Percentiles rank a stretch among this genome's conserved stretches.
These are phyloP conservation scores for Drosophila kanapiae DNA, from an alignment of 1,140 invertebrate genomes.

Conservation along the genomic window DNA sequence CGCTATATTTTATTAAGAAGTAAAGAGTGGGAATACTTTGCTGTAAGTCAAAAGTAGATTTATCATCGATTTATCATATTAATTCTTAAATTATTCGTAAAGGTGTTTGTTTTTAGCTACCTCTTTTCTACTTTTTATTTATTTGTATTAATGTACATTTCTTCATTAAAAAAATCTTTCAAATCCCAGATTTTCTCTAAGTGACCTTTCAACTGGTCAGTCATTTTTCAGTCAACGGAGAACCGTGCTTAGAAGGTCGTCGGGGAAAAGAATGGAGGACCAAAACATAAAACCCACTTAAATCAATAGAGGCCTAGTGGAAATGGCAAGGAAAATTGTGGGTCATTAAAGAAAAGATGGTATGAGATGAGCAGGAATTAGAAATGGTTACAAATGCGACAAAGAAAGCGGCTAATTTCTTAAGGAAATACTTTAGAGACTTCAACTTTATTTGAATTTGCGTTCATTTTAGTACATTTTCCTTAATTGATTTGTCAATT, in stretches of 20 bases:
- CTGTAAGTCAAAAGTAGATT: too few species aligned
- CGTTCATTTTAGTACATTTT: neutral
- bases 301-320: constrained; percentile 28
- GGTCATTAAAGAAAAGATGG: constrained; percentile 13
- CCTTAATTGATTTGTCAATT: constrained; percentile 3
- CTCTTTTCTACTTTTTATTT: too few species aligned
- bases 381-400: constrained; percentile 2
- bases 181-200: neutral
- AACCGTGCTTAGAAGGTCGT: constrained; percentile 27
- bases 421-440: neutral
- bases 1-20: too few species aligned
- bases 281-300: constrained; percentile 48
- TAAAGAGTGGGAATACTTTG: too few species aligned
- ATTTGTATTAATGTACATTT: neutral
- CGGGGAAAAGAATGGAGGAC: constrained; percentile 16
- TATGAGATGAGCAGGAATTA: constrained; percentile 7
- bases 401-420: neutral
- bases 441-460: neutral
- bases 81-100: neutral
- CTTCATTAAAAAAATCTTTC: neutral
- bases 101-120: neutral
- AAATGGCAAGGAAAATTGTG: constrained; percentile 24
- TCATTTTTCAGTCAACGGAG: constrained; percentile 4
- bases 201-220: constrained; percentile 4
- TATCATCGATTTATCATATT: too few species aligned